Evolutionary conservation across 2,113 vertebrate genomes (phyloP), one percentile per base, ranked within the genome.

Genomic region (Notiomystis cincta): DNA sequence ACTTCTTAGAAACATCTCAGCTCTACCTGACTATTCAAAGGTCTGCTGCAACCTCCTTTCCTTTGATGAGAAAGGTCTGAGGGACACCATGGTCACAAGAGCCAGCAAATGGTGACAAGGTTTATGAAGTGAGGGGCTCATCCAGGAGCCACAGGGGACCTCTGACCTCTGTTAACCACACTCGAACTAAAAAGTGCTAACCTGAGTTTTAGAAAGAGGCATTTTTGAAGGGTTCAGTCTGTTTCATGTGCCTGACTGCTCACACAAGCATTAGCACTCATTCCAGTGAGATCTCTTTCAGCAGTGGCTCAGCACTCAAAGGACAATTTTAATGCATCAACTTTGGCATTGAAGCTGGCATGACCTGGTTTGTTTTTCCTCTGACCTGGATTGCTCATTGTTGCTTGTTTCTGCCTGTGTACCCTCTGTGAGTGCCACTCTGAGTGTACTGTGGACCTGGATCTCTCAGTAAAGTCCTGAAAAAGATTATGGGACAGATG

Each of bases 61-160:
- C 37, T 54, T 70, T 1, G 0, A 1, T 3, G 16, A 31, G 15
- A 40, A 65, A 40, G 22, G 15, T 33, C 37, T 13, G 3, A 56
- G 15, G 10, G 13, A 66, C n/a, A 58, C 31, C 51, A 67, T 27
- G 0, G 0, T 44, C 47, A 50, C 19, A 72, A 51, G 13, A 78
- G 14, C 24, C 42, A 57, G 42, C 40, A 79, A 48, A 82, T 53
- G 11, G 33, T 23, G 20, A 17, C 44, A 75, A 61, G 30, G 7
- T 73, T 72, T 57, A 51, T 60, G 54, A 91, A 64, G 45, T 22
- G n/a, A 65, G 24, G 11, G 24, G 27, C 30, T 82, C 5, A 13
- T 18, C n/a, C 15, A 31, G 30, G 23, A 79, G 42, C n/a, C 77
- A 56, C 0, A 5, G 40, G 28, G 50, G 78, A 54, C 19, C 5